Evolutionary conservation across 2,888 invertebrate genomes (phyloP), one percentile per base, ranked within the genome.

Genomic region (Tipula confusa): DNA sequence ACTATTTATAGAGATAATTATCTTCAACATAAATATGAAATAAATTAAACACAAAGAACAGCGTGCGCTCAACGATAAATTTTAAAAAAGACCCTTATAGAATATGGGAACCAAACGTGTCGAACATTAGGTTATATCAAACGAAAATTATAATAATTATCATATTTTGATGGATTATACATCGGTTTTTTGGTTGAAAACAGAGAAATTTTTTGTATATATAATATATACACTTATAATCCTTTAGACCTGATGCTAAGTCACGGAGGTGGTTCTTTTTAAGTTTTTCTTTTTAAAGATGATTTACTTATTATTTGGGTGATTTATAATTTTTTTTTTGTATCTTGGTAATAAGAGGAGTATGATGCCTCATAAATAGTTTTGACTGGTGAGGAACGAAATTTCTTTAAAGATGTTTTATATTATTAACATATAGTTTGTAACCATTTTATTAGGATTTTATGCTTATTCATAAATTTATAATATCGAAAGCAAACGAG

Each of bases 221-320:
- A 9, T 36, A 36, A 15, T 43, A 33, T 31, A 31, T 33, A 43
- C 6, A 43, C 15, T 9, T 15, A 64, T 64, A 24, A 64, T 64
- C 64, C 64, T 64, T 64, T 64, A 24, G 64, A 64, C 64, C 64
- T 64, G 64, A 64, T 64, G 64, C 64, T 64, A 64, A 64, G 64
- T 64, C 64, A 64, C 64, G 64, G 64, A 64, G 64, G 64, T 64
- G 64, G 64, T 18, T 48, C 9, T 43, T 36, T 64, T 64, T 64
- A 24, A 24, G 7, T 7, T 64, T 9, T 64, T 9, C 24, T 18
- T 24, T 64, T 18, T 4, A 43, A 15, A 43, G 64, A 24, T 64
- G 64, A 64, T 24, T 48, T 48, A 18, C 33, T 33, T 33, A 33
- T 48, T 43, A 43, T 43, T 43, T 64, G 64, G 24, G 64, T 64